Evolutionary conservation across 1,140 invertebrate genomes (phyloP), one percentile per base, ranked within the genome.

Genomic region (Micrasema longulum): DNA sequence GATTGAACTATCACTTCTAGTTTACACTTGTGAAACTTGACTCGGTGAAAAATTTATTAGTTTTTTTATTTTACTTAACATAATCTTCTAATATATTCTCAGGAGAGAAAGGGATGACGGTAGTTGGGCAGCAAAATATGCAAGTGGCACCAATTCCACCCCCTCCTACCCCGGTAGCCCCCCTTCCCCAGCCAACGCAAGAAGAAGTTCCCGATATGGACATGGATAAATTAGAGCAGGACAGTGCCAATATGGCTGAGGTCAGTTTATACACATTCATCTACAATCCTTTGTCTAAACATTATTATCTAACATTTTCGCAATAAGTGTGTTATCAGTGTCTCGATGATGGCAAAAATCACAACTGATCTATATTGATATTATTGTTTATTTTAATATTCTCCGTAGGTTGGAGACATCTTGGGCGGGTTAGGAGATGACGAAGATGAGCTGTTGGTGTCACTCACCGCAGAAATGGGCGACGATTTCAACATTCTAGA

Each of bases 401-500:
- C 16, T 11, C 18, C 20, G 47, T 9, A 85, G 84, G 92, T 93
- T 47, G 90, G 88, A 76, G 91, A 93, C 79, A 91, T 94, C 80
- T 85, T 95, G 65, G 91, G 89, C 38, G 93, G 94, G 62, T 83
- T 95, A 26, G 93, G 90, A 3, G 94, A 95, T 74, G 94, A 96
- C 79, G 95, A 96, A 79, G 94, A 96, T 79, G 87, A 96, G 70
- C 84, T 96, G 12, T 88, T 93, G 84, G 89, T 87, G 75, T 88
- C 86, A 47, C 78, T 87, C 74, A 84, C 86, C 86, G 94, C 92
- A 35, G 92, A 95, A 86, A 93, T 96, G 87, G 95, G 95, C 12
- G 92, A 95, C 78, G 95, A 97, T 82, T 98, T 98, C 83, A 97
- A 98, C 81, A 97, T 98, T 77, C 81, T 98, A 41, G 94, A 97